These are phyloP conservation scores for Bos javanicus DNA, from an alignment of 2,113 vertebrate species.

Conservation along the genomic window DNA sequence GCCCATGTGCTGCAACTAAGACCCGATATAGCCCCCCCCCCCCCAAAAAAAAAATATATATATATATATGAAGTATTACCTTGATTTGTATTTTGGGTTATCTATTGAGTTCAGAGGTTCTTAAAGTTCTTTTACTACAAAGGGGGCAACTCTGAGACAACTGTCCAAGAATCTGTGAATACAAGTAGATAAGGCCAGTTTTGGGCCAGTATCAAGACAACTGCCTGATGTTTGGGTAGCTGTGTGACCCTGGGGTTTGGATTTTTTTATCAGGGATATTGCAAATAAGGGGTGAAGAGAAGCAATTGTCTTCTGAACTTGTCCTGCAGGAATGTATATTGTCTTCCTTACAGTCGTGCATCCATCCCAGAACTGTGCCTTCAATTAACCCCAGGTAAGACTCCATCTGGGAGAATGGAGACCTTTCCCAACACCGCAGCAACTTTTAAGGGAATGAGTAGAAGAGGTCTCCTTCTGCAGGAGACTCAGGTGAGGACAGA, in stretches of 20 bases:
- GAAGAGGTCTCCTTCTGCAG: background rate
- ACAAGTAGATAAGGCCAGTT: background rate
- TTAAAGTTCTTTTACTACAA: background rate
- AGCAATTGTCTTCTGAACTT: background rate
- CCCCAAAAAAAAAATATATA: background rate
- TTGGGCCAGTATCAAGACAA: background rate
- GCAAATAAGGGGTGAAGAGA: background rate
- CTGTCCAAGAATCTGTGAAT: background rate
- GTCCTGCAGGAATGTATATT: no score
- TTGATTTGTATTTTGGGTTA: background rate
- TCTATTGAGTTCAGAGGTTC: background rate
- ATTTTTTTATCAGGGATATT: background rate
- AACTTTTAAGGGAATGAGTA: background rate
- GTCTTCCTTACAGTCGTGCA: background rate
- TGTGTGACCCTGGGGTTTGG: background rate
- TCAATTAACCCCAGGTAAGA: background rate
- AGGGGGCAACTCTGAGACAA: background rate
- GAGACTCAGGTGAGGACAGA: background rate
- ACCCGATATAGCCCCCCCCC: accelerated
- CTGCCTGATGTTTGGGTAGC: background rate
- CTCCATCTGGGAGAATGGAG: background rate
- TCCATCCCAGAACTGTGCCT: background rate
- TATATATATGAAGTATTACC: background rate
- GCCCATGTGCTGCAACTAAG: background rate
- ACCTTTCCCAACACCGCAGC: background rate